phyloP scores from a whole-genome alignment of 2,888 invertebrate species.

The Polydrusus cervinus region DNA sequence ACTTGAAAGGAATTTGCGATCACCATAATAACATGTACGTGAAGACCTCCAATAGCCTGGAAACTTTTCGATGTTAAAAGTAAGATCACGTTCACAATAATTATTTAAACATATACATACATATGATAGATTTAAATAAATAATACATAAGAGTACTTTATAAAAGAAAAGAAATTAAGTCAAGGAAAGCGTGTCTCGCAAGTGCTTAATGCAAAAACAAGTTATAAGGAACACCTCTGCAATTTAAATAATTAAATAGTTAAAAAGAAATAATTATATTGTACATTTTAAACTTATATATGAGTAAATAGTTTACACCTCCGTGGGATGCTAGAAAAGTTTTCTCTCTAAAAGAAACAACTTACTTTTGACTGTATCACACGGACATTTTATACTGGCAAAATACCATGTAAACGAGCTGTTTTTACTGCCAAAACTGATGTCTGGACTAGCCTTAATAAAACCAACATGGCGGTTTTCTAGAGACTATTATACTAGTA shows the following conservation, averaged over 20 bases:
- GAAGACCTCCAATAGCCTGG: conserved; percentile 8
- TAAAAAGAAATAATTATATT: not conserved
- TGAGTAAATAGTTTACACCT: too few species aligned
- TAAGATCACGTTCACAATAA: conserved; percentile 6
- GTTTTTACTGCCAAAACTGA: too few species aligned
- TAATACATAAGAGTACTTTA: not conserved
- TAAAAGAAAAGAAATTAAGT: conserved; percentile 8
- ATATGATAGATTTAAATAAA: not conserved
- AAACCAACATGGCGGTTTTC: too few species aligned
- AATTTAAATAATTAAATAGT: not conserved
- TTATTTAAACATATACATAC: not conserved
- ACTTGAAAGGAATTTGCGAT: conserved; percentile 10
- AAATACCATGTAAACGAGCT: too few species aligned
- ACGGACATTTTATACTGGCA: too few species aligned
- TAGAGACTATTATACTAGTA: too few species aligned
- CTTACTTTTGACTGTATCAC: too few species aligned
- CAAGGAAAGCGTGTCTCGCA: conserved; percentile 14
- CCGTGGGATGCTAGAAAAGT: too few species aligned
- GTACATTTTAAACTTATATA: not conserved
- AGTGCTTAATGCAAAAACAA: conserved; percentile 12
- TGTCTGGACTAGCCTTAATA: too few species aligned
- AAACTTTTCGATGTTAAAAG: conserved; percentile 1
- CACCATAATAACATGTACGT: not conserved
- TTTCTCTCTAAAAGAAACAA: too few species aligned
- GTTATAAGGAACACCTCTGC: not conserved